phyloP scores from a whole-genome alignment of 2,113 vertebrate species.

The Argyrosomus japonicus region DNA sequence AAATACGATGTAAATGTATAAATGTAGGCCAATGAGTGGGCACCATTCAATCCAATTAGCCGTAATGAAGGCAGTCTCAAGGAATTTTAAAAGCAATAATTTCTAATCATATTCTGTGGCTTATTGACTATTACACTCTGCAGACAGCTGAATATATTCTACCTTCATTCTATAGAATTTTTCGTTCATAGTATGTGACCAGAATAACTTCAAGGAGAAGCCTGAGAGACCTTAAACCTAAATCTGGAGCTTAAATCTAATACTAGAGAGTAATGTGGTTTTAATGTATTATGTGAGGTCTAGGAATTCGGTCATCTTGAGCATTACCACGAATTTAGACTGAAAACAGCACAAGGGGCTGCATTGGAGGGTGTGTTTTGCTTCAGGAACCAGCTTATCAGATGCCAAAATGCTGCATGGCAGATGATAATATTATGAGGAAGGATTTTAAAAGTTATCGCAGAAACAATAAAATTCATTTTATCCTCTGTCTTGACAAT shows the following conservation, averaged over 20 bases:
- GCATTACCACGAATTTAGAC: constrained; percentile 20
- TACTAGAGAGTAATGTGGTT: background rate
- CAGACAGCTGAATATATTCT: constrained; percentile 50
- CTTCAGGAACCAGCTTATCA: constrained; percentile 21
- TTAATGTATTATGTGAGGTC: background rate
- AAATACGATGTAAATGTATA: constrained; percentile 79
- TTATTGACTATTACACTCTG: constrained; percentile 58
- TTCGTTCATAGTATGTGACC: constrained; percentile 13
- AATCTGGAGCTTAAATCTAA: background rate
- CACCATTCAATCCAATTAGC: constrained; percentile 83
- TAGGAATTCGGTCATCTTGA: constrained; percentile 18
- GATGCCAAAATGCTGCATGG: background rate
- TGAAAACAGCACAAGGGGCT: background rate
- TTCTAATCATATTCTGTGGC: constrained; percentile 67
- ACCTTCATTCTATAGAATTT: constrained; percentile 9
- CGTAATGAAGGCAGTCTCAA: constrained; percentile 75
- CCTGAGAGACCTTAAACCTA: background rate
- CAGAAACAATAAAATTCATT: background rate
- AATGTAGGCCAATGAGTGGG: constrained; percentile 83
- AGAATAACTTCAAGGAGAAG: constrained; percentile 1
- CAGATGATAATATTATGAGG: constrained; percentile 13
- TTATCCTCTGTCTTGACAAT: background rate
- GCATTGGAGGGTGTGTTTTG: constrained; percentile 9
- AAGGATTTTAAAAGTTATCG: constrained; percentile 6
- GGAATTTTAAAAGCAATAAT: constrained; percentile 72